Evolutionary conservation across 1,140 invertebrate genomes (phyloP).

Genomic region (Amyelois transitella): DNA sequence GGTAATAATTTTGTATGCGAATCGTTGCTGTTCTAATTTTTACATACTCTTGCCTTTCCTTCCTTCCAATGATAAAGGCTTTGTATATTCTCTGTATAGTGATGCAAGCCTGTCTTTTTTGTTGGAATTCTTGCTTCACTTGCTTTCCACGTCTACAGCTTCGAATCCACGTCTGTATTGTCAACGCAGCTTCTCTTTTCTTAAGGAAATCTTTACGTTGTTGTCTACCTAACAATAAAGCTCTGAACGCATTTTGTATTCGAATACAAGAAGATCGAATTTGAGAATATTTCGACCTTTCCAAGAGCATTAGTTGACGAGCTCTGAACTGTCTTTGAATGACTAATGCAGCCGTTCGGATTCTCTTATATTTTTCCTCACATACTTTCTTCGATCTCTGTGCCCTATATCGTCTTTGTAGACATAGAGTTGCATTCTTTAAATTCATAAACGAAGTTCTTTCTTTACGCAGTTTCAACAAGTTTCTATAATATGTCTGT

Average conservation of each 20-base stretch:
- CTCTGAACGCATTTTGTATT: constrained; percentile 54
- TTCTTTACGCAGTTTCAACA: constrained; percentile 31
- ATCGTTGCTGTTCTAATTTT: constrained; percentile 42
- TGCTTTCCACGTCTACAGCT: constrained; percentile 35
- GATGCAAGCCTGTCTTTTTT: constrained; percentile 34
- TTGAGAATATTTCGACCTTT: constrained; percentile 43
- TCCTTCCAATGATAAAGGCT: constrained; percentile 30
- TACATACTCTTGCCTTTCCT: constrained; percentile 35
- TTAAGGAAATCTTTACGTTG: constrained; percentile 37
- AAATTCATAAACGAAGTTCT: constrained; percentile 29
- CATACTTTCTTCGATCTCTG: constrained; percentile 30
- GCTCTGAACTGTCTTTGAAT: constrained; percentile 58
- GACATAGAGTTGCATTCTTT: constrained; percentile 28
- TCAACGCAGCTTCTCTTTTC: constrained; percentile 38
- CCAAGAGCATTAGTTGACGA: constrained; percentile 40
- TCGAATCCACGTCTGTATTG: constrained; percentile 66
- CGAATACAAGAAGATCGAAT: constrained; percentile 29
- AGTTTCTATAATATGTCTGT: constrained; percentile 37
- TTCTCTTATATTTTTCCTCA: constrained; percentile 31
- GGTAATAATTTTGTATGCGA: constrained; percentile 63
- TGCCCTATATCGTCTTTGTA: constrained; percentile 54
- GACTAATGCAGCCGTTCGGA: constrained; percentile 29
- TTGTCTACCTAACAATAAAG: constrained; percentile 34
- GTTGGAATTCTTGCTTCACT: constrained; percentile 28
- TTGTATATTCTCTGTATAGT: constrained; percentile 58